Base-by-base conservation (phyloP, 1,140 invertebrate species). In the Diabrotica undecimpunctata region DNA sequence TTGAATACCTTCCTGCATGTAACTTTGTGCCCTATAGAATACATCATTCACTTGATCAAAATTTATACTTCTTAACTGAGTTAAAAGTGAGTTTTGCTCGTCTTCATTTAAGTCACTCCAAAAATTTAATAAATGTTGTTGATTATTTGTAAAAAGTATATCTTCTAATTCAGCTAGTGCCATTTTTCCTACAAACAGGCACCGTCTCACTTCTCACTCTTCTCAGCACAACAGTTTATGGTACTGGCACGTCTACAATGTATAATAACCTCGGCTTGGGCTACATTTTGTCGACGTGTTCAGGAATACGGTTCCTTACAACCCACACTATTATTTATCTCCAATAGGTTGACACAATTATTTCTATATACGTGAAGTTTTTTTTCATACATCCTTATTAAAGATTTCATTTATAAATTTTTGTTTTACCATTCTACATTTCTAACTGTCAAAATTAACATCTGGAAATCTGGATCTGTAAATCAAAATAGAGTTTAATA, bases 71-170 rank as follows among this genome's bases (percentile, higher is more conserved):
- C 78, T 70, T 39, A 93, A 82, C 71, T 92, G 90, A 12, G 79
- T 72, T 4, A 80, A 70, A 50, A 92, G 79, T 12, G 80, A 73
- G 39, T 84, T 74, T 66, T 84, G 85, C 72, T 95, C 85, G 53
- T 86, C 80, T 7, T 87, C 81, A 14, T 78, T 82, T 4, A 97
- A 75, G 64, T 88, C 83, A 64, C 89, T 81, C 91, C 91, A 97
- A 80, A 93, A 97, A 72, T 88, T 84, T 7, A 97, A 77, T 61
- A 98, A 80, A 79, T 98, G 95, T 61, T 89, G 86, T 81, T 98
- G 96, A 63, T 81, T 57, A 38, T 58, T 5, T 25, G 0, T 13
- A 39, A 36, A 46, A 13, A 51, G 39, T 50, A 8, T 35, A 2
- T 14, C 13, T 46, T 60, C 58, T 9, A 60, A 50, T 60, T 60